Percentiles rank a stretch among this genome's conserved stretches.
phyloP scores from a whole-genome alignment of 1,140 invertebrate species.

The Pentalonia nigronervosa region DNA sequence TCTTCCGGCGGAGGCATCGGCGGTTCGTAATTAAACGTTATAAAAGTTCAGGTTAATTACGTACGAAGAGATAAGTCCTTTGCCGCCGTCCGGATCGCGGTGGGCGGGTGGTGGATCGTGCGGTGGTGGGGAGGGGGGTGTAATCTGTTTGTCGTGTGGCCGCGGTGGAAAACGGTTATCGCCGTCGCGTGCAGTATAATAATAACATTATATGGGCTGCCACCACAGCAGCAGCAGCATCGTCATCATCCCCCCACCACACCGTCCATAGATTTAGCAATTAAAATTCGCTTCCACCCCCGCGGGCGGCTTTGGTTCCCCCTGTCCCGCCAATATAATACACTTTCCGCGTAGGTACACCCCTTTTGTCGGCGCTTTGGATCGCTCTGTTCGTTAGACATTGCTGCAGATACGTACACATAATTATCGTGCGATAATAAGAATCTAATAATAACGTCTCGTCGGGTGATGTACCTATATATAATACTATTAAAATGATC shows the following conservation, averaged over 20 bases:
- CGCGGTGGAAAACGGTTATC: slow-evolving; percentile 43
- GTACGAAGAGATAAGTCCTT: slow-evolving; percentile 53
- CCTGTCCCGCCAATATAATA: neutral
- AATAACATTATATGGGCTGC: neutral
- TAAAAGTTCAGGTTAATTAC: slow-evolving; percentile 58
- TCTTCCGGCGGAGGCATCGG: neutral
- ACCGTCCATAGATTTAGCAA: neutral
- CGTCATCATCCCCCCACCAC: neutral
- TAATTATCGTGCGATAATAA: neutral
- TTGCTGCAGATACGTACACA: too few species aligned
- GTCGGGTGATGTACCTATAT: neutral
- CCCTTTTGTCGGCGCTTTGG: neutral
- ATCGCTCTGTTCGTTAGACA: neutral
- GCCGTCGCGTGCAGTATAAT: neutral
- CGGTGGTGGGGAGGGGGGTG: neutral
- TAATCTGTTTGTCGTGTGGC: slow-evolving; percentile 56
- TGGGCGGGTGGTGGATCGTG: neutral
- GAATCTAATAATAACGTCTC: neutral
- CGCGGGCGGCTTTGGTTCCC: neutral
- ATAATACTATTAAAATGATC: neutral
- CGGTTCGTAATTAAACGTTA: slow-evolving; percentile 57
- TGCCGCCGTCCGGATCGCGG: neutral
- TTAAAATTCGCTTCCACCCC: slow-evolving; percentile 43
- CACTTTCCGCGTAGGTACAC: neutral
- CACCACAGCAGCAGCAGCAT: neutral